These are phyloP conservation scores for Mus caroli DNA, from an alignment of 2,797 vertebrate species.

Conservation along the genomic window DNA sequence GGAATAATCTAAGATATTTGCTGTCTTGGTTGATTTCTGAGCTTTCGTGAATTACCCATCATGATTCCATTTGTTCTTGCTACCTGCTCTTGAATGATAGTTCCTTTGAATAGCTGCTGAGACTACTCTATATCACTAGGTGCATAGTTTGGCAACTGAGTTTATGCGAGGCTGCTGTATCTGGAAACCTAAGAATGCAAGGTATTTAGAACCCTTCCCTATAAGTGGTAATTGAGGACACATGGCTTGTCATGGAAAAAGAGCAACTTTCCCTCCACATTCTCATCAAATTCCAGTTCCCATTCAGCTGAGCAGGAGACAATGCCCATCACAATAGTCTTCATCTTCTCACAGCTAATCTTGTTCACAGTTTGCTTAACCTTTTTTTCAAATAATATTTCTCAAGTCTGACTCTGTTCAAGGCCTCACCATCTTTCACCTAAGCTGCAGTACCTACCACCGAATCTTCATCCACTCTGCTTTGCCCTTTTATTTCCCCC, in stretches of 20 bases:
- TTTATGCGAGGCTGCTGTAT: not conserved
- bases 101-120: not conserved
- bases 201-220: not conserved
- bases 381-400: not conserved
- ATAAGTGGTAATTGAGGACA: not conserved
- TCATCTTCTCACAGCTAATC: not conserved
- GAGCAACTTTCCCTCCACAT: not conserved
- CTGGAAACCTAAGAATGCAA: not conserved
- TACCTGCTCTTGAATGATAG: not conserved
- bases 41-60: not conserved
- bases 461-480: not conserved
- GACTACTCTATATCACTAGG: not conserved
- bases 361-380: not conserved
- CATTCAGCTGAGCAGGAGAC: not conserved
- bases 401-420: not conserved
- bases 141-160: not conserved
- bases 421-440: not conserved
- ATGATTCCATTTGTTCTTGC: not conserved
- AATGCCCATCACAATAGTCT: not conserved
- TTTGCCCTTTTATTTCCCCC: not conserved
- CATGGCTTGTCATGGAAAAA: not conserved
- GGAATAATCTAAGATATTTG: not conserved
- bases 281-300: not conserved
- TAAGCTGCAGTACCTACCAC: not conserved
- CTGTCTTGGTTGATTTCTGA: not conserved